These are phyloP conservation scores for Flexamia atlantica DNA, from an alignment of 2,888 invertebrate genomes.

Conservation along the genomic window DNA sequence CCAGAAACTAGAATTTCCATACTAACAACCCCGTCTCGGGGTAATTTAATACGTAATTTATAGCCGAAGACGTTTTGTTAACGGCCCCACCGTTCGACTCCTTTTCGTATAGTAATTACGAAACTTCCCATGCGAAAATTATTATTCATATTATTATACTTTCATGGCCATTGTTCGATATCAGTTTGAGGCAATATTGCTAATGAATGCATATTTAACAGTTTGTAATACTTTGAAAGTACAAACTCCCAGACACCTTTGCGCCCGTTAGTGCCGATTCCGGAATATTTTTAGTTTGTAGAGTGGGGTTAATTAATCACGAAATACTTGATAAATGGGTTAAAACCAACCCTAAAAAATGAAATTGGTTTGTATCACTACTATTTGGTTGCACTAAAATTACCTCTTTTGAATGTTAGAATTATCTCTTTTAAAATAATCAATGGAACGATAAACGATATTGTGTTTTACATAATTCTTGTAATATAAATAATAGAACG, in stretches of 20 bases:
- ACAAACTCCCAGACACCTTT: not conserved
- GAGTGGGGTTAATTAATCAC: no score
- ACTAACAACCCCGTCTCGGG: conserved; percentile 14
- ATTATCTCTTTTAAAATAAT: no score
- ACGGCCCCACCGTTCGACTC: conserved; percentile 14
- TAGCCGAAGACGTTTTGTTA: conserved; percentile 14
- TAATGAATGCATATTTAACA: conserved; percentile 26
- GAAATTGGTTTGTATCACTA: no score
- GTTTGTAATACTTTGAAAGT: conserved; percentile 18
- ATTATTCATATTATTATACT: conserved; percentile 38
- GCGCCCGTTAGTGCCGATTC: no score
- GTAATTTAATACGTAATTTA: conserved; percentile 38
- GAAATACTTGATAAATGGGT: no score
- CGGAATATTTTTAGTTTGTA: no score
- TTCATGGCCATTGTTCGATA: conserved; percentile 13
- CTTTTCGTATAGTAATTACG: conserved; percentile 4
- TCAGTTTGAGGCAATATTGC: conserved; percentile 5
- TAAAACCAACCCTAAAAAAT: no score
- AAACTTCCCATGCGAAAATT: conserved; percentile 10
- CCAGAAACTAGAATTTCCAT: conserved; percentile 15
- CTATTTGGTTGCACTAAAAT: no score
- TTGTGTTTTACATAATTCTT: no score
- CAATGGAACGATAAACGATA: no score
- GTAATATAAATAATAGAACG: no score
- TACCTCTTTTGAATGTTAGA: no score